A percentile compares a stretch with the other conserved stretches of the same genome.
phyloP scores from a whole-genome alignment of 2,888 invertebrate genomes.

The Ochropacha duplaris region DNA sequence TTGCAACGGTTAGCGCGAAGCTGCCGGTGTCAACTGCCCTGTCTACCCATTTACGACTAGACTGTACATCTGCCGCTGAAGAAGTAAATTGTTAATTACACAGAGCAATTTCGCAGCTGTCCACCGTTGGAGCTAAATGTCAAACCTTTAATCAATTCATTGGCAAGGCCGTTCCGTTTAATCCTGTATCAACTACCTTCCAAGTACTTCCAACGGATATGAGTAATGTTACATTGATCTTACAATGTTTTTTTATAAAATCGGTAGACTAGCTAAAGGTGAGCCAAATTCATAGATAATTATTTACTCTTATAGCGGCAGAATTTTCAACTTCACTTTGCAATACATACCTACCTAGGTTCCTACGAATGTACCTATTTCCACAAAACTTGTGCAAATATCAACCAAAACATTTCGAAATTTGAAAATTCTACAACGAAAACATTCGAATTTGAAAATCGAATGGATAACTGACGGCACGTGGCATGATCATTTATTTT shows the following conservation, averaged over 20 bases:
- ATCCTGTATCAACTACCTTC: slow-evolving; percentile 28
- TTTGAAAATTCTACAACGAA: too few species aligned
- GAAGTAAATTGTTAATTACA: slow-evolving; percentile 56
- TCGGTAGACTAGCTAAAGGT: too few species aligned
- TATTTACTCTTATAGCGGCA: too few species aligned
- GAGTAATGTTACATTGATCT: not conserved
- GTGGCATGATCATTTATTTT: slow-evolving; percentile 53
- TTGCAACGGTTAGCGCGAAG: slow-evolving; percentile 43
- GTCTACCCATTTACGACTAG: slow-evolving; percentile 47
- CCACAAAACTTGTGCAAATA: too few species aligned
- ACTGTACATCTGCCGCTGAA: slow-evolving; percentile 64
- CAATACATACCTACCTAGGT: too few species aligned
- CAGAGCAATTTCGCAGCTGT: slow-evolving; percentile 65
- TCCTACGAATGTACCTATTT: too few species aligned
- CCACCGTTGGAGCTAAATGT: slow-evolving; percentile 69
- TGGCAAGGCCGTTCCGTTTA: slow-evolving; percentile 54
- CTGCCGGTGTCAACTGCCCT: slow-evolving; percentile 15
- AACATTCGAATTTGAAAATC: not conserved
- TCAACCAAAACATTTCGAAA: too few species aligned
- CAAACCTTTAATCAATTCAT: slow-evolving; percentile 67
- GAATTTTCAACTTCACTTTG: too few species aligned
- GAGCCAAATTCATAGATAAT: too few species aligned
- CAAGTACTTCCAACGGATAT: slow-evolving; percentile 29
- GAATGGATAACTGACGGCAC: slow-evolving; percentile 50
- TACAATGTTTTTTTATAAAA: too few species aligned